Percentiles rank a stretch among this genome's conserved stretches.
Conservation (phyloP, 1,140 invertebrate genomes). For the Aphis gossypii region DNA sequence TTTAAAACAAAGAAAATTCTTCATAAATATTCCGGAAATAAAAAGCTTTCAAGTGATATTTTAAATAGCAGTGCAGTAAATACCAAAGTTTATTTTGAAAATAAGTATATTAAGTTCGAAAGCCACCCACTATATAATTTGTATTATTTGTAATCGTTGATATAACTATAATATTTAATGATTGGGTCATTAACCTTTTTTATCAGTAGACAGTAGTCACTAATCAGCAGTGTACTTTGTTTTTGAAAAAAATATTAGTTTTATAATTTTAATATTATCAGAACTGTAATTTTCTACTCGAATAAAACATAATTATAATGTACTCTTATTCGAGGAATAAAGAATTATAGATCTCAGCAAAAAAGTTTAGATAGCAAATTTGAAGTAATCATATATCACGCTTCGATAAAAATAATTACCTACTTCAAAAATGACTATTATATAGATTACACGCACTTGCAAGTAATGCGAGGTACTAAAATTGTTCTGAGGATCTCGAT, state of each 20-base stretch:
- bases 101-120: not conserved
- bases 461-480: not conserved
- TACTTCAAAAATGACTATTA: not conserved
- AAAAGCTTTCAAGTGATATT: not conserved
- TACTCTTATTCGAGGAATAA: not conserved
- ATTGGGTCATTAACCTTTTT: not conserved
- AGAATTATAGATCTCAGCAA: not conserved
- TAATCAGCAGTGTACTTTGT: not conserved
- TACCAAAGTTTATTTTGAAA: not conserved
- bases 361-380: not conserved
- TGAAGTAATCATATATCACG: not conserved
- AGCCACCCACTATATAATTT: not conserved
- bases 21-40: not conserved
- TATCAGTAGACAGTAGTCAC: not conserved
- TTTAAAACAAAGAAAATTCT: not conserved
- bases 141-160: not conserved
- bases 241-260: not conserved
- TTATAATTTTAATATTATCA: not conserved
- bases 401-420: not conserved
- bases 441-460: not conserved
- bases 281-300: not conserved
- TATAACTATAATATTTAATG: not conserved
- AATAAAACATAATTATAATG: not conserved
- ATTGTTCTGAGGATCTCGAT: not conserved
- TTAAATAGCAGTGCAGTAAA: not conserved